Percentiles rank a stretch among this genome's conserved stretches.
Evolutionary conservation across 2,888 invertebrate species (phyloP).

Genomic region (Ophonus ardosiacus): DNA sequence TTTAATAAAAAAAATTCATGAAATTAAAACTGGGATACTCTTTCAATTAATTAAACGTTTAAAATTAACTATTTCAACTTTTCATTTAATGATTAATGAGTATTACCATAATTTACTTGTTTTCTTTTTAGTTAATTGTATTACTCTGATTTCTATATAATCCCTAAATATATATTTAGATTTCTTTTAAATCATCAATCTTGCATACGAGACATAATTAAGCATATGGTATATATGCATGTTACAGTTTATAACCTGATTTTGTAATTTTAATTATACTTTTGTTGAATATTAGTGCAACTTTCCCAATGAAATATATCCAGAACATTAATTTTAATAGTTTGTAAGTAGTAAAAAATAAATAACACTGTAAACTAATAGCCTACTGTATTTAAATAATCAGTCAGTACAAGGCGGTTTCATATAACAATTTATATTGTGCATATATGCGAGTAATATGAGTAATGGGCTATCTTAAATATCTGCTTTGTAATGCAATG

Average conservation of each 20-base stretch:
- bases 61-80: background rate
- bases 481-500: background rate
- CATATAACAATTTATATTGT: background rate
- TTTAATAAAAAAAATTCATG: background rate
- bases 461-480: background rate
- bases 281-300: background rate
- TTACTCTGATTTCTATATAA: background rate
- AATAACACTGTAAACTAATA: background rate
- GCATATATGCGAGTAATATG: background rate
- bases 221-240: background rate
- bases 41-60: background rate
- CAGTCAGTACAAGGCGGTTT: background rate
- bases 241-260: background rate
- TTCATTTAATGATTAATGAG: background rate
- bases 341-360: background rate
- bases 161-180: background rate
- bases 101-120: background rate
- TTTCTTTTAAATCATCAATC: background rate
- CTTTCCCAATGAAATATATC: background rate
- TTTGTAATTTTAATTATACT: background rate
- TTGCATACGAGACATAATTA: background rate
- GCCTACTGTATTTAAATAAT: background rate
- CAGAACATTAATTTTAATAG: background rate
- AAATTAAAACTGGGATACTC: background rate
- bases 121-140: background rate